Base-by-base conservation (phyloP, 2,797 vertebrate genomes). In the Saxicola maurus region DNA sequence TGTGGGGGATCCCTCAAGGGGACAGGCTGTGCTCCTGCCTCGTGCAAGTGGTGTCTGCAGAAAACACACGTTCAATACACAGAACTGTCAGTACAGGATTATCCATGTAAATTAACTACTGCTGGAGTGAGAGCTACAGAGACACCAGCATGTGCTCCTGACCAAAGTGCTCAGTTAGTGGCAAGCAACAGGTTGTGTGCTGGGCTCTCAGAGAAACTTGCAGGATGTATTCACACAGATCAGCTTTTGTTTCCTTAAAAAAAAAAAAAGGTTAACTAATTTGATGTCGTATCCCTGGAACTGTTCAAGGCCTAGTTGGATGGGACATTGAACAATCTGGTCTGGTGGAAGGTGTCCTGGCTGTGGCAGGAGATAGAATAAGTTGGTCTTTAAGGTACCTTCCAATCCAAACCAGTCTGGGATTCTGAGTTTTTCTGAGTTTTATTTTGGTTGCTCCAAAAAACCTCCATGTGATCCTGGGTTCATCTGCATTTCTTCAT, bases 391-490 rank as follows among this genome's bases (percentile, higher is more conserved):
- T 31, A 43, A 38, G 27, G 16, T 42, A 23, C 10, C 19, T 49
- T 74, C 55, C 42, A 49, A 10, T 24, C 14, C 24, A 61, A 61
- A 68, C 17, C 23, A 21, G 11, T 18, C 13, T 38, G 37, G 28
- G n/a, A 56, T 56, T 74, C 31, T 55, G 19, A 37, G 27, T 31
- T 49, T 60, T 42, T 43, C 40, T 43, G 62, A 37, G 17, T 68
- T 56, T 61, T 56, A 19, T 43, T 64, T 42, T 37, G 52, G 27
- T 65, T 19, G 13, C n/a, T 74, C 8, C 7, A 31, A 35, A 43
- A 51, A 16, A 1, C 4, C 16, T 35, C 15, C 2, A 5, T 0
- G 0, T 28, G 3, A 4, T 42, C 14, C 28, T 31, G 27, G 3
- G 10, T 49, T 72, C 11, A 27, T 12, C 27, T 45, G 0, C 1